Evolutionary conservation across 2,888 invertebrate species (phyloP), one percentile per base, ranked within the genome.

Genomic region (Lithodes maja): DNA sequence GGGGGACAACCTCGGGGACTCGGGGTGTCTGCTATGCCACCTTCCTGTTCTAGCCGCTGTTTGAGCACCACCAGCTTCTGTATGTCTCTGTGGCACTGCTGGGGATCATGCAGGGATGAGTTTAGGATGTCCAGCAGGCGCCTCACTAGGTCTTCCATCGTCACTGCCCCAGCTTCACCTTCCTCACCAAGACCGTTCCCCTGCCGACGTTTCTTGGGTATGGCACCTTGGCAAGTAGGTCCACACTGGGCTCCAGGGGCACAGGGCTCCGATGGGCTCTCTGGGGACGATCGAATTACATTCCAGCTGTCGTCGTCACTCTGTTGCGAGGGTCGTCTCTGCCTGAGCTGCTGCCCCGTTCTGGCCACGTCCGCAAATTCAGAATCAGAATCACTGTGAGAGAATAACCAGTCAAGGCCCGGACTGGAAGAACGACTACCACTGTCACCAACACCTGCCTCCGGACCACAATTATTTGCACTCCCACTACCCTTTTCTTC

Each of bases 201-300:
- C 69, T 91, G 91, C 61, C 91, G 61, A 54, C 89, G 71, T 79
- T 92, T 93, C 93, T 90, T 93, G 92, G 71, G 93, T 90, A 92
- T 91, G 53, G 91, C 92, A 17, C 92, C 92, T 68, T 92, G 90
- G 50, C 82, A 78, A 49, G 82, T 83, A 0, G 89, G 50, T 68
- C 83, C 86, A 53, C 82, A 75, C 54, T 83, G 86, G 74, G n/a
- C 79, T n/a, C 52, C 83, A 33, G 81, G 54, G 33, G 87, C 82
- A 71, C 84, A 85, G 50, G 71, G 74, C 61, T 90, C 88, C 52
- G 61, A 9, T 2, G 89, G 86, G 33, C 87, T 87, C 78, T 91
- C 90, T 12, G 90, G 90, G 9, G 90, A 90, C 69, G 87, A 86
- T 15, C 90, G 55, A 49, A 90, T 86, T 52, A 80, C 75, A 80